Conservation (phyloP, 2,797 vertebrate genomes). For the Centropyge bicolor region DNA sequence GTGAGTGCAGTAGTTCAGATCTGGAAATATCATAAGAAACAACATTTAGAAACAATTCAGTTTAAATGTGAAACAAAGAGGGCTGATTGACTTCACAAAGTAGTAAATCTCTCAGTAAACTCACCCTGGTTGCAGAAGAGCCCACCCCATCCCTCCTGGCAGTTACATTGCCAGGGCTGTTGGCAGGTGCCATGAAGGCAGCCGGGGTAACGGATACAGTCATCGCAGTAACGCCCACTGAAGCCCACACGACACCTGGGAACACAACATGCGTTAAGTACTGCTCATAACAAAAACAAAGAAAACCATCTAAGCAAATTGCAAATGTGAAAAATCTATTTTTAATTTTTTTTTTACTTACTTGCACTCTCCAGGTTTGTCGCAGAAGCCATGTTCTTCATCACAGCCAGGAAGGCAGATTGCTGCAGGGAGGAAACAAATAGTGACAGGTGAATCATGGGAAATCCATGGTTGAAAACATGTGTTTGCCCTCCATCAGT, state of each 20-base stretch:
- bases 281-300: slow-evolving; percentile 19
- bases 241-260: slow-evolving; percentile 96
- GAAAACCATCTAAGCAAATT: not conserved
- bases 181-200: slow-evolving; percentile 98
- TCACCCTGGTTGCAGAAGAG: slow-evolving; percentile 99
- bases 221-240: slow-evolving; percentile 96
- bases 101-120: slow-evolving; percentile 63
- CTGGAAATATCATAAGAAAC: slow-evolving; percentile 76
- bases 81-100: not conserved
- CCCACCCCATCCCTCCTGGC: slow-evolving; percentile 98
- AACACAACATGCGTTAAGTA: slow-evolving; percentile 42
- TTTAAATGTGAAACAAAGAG: slow-evolving; percentile 21
- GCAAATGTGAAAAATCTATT: not conserved
- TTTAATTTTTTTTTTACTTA: slow-evolving; percentile 81
- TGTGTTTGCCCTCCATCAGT: slow-evolving; percentile 47
- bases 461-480: slow-evolving; percentile 49
- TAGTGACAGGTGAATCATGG: slow-evolving; percentile 64
- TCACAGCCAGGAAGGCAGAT: slow-evolving; percentile 97
- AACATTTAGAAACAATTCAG: slow-evolving; percentile 36
- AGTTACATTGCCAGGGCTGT: slow-evolving; percentile 99
- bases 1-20: slow-evolving; percentile 99
- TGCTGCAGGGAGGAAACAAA: slow-evolving; percentile 85
- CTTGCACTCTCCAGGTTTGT: slow-evolving; percentile 99
- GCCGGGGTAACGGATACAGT: slow-evolving; percentile 97
- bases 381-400: slow-evolving; percentile 95